Conservation (phyloP, 2,797 vertebrate species). For the Acanthis flammea region DNA sequence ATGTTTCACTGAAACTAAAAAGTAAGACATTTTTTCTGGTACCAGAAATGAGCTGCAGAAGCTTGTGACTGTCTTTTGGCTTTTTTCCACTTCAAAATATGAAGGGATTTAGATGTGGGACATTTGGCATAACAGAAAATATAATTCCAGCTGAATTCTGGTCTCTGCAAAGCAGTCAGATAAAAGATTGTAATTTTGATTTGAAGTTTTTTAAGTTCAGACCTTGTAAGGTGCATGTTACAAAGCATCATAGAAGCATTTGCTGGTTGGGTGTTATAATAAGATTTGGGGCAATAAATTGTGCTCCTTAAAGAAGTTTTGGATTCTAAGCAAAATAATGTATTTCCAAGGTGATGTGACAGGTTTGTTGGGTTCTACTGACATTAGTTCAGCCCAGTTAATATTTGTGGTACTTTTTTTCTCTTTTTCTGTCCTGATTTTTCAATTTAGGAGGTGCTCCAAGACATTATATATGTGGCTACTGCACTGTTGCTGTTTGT, state of each 20-base stretch:
- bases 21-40: neutral
- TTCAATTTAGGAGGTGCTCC: neutral
- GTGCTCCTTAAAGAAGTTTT: neutral
- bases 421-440: neutral
- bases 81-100: neutral
- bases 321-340: neutral
- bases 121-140: neutral
- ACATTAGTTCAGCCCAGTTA: rapidly evolving
- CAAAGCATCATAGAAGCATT: neutral
- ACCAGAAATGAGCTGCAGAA: neutral
- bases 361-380: neutral
- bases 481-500: neutral
- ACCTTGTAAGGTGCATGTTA: neutral
- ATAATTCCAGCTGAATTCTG: neutral
- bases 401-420: neutral
- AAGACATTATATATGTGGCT: rapidly evolving
- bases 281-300: neutral
- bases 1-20: neutral
- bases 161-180: neutral
- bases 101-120: neutral
- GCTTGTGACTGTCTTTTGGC: neutral
- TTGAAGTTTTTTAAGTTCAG: neutral
- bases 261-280: neutral
- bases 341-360: neutral
- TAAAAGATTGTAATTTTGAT: neutral